Evolutionary conservation across 2,113 vertebrate genomes (phyloP).

Genomic region (Cnemophilus loriae): DNA sequence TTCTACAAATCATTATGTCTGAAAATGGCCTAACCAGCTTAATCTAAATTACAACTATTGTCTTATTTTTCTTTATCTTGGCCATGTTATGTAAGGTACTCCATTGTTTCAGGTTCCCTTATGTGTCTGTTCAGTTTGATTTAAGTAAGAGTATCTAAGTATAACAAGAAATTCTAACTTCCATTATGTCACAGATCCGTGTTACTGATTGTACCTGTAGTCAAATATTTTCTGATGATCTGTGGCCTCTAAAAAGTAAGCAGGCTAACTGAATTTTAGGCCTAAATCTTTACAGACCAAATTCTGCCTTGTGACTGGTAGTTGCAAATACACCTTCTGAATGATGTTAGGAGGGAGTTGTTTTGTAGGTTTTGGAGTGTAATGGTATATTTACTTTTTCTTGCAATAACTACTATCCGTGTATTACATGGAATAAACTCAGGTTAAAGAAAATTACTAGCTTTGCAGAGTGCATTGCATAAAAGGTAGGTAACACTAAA

Average conservation of each 20-base stretch:
- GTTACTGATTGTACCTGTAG: neutral
- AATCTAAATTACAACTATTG: neutral
- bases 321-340: neutral
- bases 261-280: neutral
- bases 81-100: neutral
- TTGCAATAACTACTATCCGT: neutral
- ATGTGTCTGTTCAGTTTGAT: neutral
- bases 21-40: neutral
- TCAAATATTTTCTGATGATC: neutral
- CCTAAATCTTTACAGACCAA: neutral
- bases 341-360: neutral
- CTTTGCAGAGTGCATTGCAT: neutral
- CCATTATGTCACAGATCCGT: neutral
- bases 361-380: neutral
- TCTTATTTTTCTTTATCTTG: neutral
- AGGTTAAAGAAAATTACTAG: neutral
- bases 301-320: neutral
- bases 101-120: neutral
- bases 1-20: neutral
- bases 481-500: neutral
- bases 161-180: neutral
- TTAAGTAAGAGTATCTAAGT: neutral
- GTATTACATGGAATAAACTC: neutral
- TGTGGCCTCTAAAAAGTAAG: neutral
- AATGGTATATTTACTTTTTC: neutral